Conservation (phyloP, 2,797 vertebrate species). For the Alectoris magna region DNA sequence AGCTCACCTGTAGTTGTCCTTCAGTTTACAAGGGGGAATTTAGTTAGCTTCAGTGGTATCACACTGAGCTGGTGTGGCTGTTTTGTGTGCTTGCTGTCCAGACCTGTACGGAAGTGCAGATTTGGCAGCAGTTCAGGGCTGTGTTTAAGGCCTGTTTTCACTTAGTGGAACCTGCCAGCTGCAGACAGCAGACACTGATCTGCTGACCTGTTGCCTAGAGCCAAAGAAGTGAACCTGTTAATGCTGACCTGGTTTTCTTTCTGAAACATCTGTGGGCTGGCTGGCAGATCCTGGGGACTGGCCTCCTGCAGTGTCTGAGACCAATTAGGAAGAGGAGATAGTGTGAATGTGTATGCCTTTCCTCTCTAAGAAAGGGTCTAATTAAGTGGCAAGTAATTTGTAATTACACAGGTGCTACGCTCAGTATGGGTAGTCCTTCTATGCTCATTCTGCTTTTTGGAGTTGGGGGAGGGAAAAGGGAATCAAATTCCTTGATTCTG, state of each 20-base stretch:
- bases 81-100: neutral
- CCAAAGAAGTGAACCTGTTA: conserved; percentile 36
- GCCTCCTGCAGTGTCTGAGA: conserved; percentile 53
- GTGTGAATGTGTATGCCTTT: conserved; percentile 19
- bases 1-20: neutral
- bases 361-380: conserved; percentile 59
- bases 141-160: neutral
- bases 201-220: conserved; percentile 58
- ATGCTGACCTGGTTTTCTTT: conserved; percentile 60
- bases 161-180: conserved; percentile 25
- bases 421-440: conserved; percentile 43
- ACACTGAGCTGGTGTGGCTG: neutral
- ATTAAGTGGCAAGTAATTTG: conserved; percentile 53
- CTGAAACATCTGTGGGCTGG: conserved; percentile 45
- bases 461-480: conserved; percentile 13
- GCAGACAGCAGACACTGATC: conserved; percentile 14
- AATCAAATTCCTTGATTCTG: conserved; percentile 46
- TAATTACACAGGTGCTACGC: conserved; percentile 35
- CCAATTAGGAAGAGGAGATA: conserved; percentile 65
- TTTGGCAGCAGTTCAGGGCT: neutral
- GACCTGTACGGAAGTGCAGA: neutral
- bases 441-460: conserved; percentile 52
- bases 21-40: neutral
- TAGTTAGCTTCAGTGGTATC: neutral
- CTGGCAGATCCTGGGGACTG: conserved; percentile 45